phyloP scores from a whole-genome alignment of 2,888 invertebrate species.

The Lottia scabra region DNA sequence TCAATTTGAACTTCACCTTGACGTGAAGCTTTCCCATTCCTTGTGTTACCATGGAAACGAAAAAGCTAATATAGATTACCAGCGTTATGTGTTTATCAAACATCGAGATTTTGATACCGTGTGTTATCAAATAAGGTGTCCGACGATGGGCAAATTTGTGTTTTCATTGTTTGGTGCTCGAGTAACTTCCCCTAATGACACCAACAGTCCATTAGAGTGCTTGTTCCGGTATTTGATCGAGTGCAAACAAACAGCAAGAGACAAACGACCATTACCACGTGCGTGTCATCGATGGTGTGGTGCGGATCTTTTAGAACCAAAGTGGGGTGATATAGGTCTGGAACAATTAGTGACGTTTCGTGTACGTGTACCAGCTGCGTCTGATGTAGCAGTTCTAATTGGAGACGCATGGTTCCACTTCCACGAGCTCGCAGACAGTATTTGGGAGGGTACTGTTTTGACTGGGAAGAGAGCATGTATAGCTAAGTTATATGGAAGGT shows the following conservation, averaged over 20 bases:
- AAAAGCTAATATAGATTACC: constrained; percentile 47
- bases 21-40: constrained; percentile 50
- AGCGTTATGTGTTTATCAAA: constrained; percentile 57
- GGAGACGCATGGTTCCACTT: constrained; percentile 63
- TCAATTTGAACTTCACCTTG: constrained; percentile 51
- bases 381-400: constrained; percentile 60
- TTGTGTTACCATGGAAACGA: constrained; percentile 57
- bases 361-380: constrained; percentile 59
- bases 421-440: constrained; percentile 50
- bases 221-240: constrained; percentile 63
- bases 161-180: constrained; percentile 58
- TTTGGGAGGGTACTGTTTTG: constrained; percentile 56
- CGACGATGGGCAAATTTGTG: constrained; percentile 62
- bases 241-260: constrained; percentile 55
- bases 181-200: constrained; percentile 39
- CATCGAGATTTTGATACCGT: constrained; percentile 54
- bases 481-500: constrained; percentile 56
- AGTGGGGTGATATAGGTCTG: constrained; percentile 55
- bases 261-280: constrained; percentile 56
- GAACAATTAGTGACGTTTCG: constrained; percentile 57
- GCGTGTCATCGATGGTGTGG: constrained; percentile 62
- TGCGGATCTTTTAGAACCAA: constrained; percentile 59
- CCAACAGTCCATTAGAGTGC: constrained; percentile 49
- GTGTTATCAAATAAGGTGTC: constrained; percentile 61
- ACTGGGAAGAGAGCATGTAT: constrained; percentile 47